Base-by-base conservation (phyloP, 1,140 invertebrate species). In the Patella vulgata region DNA sequence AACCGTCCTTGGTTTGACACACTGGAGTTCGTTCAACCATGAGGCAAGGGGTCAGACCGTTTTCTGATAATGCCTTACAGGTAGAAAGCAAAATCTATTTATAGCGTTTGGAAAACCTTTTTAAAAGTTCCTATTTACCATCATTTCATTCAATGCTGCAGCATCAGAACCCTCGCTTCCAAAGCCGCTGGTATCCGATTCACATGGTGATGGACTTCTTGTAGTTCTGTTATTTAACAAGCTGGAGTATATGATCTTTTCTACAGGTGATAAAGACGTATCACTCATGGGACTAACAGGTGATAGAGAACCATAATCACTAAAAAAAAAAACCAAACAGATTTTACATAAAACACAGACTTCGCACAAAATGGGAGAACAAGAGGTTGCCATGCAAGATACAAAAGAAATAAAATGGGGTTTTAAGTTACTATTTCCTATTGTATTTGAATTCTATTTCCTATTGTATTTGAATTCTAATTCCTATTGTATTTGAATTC, bases 101-200 rank as follows among this genome's bases (percentile, higher is more conserved):
- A n/a, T n/a, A n/a, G n/a, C n/a, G n/a, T n/a, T n/a, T n/a, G n/a
- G n/a, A n/a, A n/a, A n/a, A n/a, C n/a, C n/a, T n/a, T n/a, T n/a
- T n/a, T n/a, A n/a, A n/a, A n/a, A n/a, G n/a, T n/a, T n/a, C n/a
- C n/a, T n/a, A n/a, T n/a, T n/a, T n/a, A 90, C 89, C 87, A 91
- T 89, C 80, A 90, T 86, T 60, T 91, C 89, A 51, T 87, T 82
- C 3, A 91, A 78, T 61, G 87, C 89, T 19, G 55, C 14, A 40
- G 85, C 85, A 55, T 89, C 88, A 14, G 71, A 76, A 3, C 68
- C 59, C 30, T 70, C 69, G 71, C 87, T 88, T 47, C 88, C 89
- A 44, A 88, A 83, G 55, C 87, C 88, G 71, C 82, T 90, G 40
- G 86, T 88, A 69, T 90, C 89, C 1, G 87, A 88, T 71, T 89